Base-by-base conservation (phyloP, 2,888 invertebrate species). In the Tribolium freemani region DNA sequence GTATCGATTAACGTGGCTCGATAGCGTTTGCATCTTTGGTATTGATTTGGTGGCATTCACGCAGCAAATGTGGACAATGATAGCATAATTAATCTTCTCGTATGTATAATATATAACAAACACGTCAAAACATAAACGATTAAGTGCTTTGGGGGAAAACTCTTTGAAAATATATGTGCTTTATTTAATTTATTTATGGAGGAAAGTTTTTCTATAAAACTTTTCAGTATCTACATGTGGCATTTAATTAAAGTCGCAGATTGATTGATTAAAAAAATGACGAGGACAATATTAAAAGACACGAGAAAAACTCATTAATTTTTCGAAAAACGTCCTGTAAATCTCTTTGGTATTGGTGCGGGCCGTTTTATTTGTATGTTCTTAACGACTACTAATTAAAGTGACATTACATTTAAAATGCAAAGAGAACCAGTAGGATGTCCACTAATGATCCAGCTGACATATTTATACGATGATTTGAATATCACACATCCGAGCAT, bases 391-490 rank as follows among this genome's bases (percentile, higher is more conserved):
- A 57, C 67, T 72, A 72, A 70, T 72, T 72, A 72, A 72, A 72
- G 64, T 70, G 70, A 63, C 68, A 69, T 69, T 69, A 72, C 72
- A 60, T 72, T 75, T 70, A 67, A 70, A 75, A 75, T 72, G 75
- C 72, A 72, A 68, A 70, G 70, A 72, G 69, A 67, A 75, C 66
- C 75, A 75, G 72, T 75, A 63, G 72, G 75, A 72, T 38, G 71
- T 46, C 71, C 58, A 63, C 64, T 75, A 75, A 75, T 72, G 68
- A 63, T 53, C 58, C 57, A 67, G 75, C 68, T 75, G 75, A 72
- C 70, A 58, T 75, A 75, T 75, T 75, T 75, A 75, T 75, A 54
- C 61, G 71, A 75, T 75, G 71, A 75, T 75, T 75, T 75, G 68
- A 75, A 75, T 75, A 75, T 72, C 72, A 71, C 68, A 72, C 69